Conservation (phyloP, 2,113 vertebrate species). For the Halcyon senegalensis region DNA sequence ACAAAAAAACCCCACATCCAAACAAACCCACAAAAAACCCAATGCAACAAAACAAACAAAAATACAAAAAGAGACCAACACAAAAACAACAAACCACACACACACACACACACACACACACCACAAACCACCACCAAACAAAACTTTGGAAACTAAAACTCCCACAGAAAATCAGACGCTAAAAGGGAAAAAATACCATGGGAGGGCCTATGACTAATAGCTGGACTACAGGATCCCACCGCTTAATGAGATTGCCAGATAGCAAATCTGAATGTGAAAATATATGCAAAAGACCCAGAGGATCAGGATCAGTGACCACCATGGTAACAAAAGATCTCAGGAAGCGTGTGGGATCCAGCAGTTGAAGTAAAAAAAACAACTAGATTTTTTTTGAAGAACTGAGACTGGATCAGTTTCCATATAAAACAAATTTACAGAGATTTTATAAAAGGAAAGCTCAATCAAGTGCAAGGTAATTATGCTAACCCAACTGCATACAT, state of each 20-base stretch:
- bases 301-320: background rate
- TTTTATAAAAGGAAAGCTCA: background rate
- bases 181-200: background rate
- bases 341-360: background rate
- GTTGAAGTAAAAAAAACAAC: background rate
- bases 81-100: too few relatives aligned
- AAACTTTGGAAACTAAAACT: background rate
- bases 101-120: too few relatives aligned
- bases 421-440: background rate
- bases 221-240: background rate
- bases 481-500: background rate
- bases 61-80: too few relatives aligned
- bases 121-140: too few relatives aligned
- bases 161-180: background rate
- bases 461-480: background rate
- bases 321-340: background rate
- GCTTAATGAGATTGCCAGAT: background rate
- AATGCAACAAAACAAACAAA: too few relatives aligned
- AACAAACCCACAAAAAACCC: too few relatives aligned
- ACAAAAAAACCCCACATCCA: too few relatives aligned
- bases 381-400: background rate
- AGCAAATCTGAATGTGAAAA: background rate
- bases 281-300: background rate
- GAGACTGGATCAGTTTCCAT: background rate
- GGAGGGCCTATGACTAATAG: background rate